These are phyloP conservation scores for Larimichthys crocea DNA, from an alignment of 2,113 vertebrate genomes.

Conservation along the genomic window DNA sequence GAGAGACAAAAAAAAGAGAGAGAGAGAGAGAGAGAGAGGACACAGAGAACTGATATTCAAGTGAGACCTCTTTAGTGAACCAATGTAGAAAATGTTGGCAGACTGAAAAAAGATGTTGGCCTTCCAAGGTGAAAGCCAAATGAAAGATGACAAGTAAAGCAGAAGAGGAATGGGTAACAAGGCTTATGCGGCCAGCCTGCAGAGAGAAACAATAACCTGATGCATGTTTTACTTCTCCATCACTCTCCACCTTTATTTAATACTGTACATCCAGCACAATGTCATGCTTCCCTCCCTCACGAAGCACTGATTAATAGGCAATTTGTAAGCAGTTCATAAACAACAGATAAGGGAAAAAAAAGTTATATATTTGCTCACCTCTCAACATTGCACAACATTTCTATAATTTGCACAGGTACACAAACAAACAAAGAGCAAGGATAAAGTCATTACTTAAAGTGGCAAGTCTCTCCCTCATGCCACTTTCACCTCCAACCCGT, in stretches of 20 bases:
- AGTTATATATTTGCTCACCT: background rate
- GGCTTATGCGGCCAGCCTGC: slow-evolving; percentile 51
- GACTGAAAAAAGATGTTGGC: slow-evolving; percentile 57
- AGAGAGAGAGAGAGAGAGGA: background rate
- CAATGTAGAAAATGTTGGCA: slow-evolving; percentile 59
- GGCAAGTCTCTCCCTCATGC: background rate
- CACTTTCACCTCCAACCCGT: background rate
- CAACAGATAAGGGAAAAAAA: background rate
- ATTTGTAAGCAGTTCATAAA: slow-evolving; percentile 19
- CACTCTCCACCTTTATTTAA: slow-evolving; percentile 38
- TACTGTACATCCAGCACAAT: slow-evolving; percentile 12
- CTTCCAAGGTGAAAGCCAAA: slow-evolving; percentile 72
- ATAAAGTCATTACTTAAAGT: background rate
- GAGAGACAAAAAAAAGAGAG: background rate
- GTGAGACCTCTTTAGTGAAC: slow-evolving; percentile 40
- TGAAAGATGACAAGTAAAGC: slow-evolving; percentile 66
- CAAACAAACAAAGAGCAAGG: background rate
- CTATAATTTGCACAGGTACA: background rate
- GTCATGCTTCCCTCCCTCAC: slow-evolving; percentile 21
- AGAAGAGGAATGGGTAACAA: slow-evolving; percentile 68
- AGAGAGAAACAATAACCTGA: slow-evolving; percentile 69
- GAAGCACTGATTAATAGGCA: slow-evolving; percentile 40
- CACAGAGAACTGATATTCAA: slow-evolving; percentile 61
- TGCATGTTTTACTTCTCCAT: slow-evolving; percentile 26
- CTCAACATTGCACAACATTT: background rate